Evolutionary conservation across 2,113 vertebrate genomes (phyloP).

Genomic region (Salvator merianae): DNA sequence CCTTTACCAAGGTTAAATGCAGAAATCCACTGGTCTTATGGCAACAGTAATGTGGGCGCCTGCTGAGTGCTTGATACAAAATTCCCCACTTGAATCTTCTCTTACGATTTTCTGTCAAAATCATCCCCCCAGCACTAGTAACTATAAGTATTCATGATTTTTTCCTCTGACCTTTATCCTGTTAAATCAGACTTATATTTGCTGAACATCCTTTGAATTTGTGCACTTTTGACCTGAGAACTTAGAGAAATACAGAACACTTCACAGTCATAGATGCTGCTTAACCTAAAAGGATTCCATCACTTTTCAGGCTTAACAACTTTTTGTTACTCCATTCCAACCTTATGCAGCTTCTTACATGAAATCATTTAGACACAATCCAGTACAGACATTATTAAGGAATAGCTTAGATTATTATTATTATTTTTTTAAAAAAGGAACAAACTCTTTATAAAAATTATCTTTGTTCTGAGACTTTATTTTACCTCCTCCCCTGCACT

Average conservation of each 20-base stretch:
- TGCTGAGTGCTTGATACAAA: slow-evolving; percentile 4
- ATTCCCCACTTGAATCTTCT: slow-evolving; percentile 3
- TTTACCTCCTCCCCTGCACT: slow-evolving; percentile 6
- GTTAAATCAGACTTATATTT: slow-evolving; percentile 18
- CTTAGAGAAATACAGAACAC: slow-evolving; percentile 14
- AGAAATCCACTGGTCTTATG: not conserved
- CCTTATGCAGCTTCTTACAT: slow-evolving; percentile 27
- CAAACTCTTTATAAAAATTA: slow-evolving; percentile 10
- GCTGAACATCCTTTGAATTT: slow-evolving; percentile 20
- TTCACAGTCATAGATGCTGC: not conserved
- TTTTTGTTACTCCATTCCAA: not conserved
- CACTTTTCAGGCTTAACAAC: slow-evolving; percentile 12
- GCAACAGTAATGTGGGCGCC: not conserved
- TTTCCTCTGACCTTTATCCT: not conserved
- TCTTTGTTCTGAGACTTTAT: slow-evolving; percentile 25
- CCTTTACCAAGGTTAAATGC: not conserved
- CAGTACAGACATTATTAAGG: slow-evolving; percentile 3
- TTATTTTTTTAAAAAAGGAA: not conserved
- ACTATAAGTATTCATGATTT: slow-evolving; percentile 9
- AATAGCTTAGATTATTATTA: slow-evolving; percentile 6
- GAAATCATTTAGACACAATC: slow-evolving; percentile 12
- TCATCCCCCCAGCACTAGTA: slow-evolving; percentile 3
- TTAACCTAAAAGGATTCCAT: slow-evolving; percentile 21
- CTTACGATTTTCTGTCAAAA: slow-evolving; percentile 32
- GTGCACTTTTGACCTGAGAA: slow-evolving; percentile 7